These are phyloP conservation scores for Brachionus koreanus DNA, from an alignment of 1,140 invertebrate species.

Conservation along the genomic window DNA sequence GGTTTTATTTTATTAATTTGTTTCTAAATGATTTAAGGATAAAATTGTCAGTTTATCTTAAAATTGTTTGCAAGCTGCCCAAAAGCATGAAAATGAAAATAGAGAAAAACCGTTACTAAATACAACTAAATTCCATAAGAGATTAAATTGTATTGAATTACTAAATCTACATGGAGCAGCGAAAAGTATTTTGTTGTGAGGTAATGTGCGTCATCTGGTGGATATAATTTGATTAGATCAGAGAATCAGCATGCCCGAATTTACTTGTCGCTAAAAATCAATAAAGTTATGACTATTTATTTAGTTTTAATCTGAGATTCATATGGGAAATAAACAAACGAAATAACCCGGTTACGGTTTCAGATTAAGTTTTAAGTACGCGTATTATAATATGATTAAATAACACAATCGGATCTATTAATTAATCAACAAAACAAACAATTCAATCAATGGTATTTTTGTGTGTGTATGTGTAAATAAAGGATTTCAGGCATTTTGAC, in stretches of 20 bases:
- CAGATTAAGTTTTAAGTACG: background rate
- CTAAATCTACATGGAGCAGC: background rate
- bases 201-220: background rate
- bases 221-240: background rate
- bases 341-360: background rate
- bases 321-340: background rate
- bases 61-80: background rate
- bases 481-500: background rate
- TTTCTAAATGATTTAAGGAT: no score
- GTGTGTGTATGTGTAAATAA: background rate
- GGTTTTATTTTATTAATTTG: no score
- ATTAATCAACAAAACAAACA: slow-evolving; percentile 16
- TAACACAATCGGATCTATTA: slow-evolving; percentile 23
- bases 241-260: background rate
- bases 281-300: background rate
- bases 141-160: background rate
- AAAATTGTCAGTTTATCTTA: background rate
- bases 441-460: background rate
- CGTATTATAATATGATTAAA: slow-evolving; percentile 1
- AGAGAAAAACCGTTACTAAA: background rate
- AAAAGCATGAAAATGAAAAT: background rate
- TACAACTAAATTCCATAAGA: background rate
- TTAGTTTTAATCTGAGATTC: background rate
- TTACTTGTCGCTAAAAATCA: background rate
- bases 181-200: background rate